Percentiles rank a stretch among this genome's conserved stretches.
phyloP scores from a whole-genome alignment of 2,113 vertebrate genomes.

The Sinocyclocheilus maitianheensis region DNA sequence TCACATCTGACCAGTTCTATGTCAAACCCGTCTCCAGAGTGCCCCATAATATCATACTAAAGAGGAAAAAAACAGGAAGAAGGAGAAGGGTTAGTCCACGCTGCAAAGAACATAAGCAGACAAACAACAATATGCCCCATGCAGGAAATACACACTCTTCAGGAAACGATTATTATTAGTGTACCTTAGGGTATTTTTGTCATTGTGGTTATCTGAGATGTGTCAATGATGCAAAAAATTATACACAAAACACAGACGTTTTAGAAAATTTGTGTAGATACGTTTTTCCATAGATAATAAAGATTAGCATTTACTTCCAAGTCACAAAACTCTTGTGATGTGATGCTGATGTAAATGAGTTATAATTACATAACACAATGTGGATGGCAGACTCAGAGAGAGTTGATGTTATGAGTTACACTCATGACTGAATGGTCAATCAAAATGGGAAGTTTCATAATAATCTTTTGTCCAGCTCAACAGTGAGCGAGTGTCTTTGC shows the following conservation, averaged over 20 bases:
- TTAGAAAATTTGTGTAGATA: too few relatives aligned
- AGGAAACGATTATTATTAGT: background rate
- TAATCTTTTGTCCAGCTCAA: background rate
- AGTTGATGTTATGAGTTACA: background rate
- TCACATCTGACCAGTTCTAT: conserved; percentile 82
- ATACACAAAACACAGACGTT: too few relatives aligned
- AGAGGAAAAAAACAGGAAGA: conserved; percentile 59
- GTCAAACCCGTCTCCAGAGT: conserved; percentile 90
- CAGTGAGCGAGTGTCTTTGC: conserved; percentile 1
- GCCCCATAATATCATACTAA: conserved; percentile 91
- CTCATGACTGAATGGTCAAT: background rate
- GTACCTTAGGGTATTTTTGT: background rate
- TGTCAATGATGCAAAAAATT: too few relatives aligned
- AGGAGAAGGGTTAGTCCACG: conserved; percentile 15
- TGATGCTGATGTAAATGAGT: background rate
- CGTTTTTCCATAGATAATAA: too few relatives aligned
- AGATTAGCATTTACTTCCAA: too few relatives aligned
- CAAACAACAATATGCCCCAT: conserved; percentile 14
- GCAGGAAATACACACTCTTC: conserved; percentile 33
- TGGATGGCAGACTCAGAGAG: background rate
- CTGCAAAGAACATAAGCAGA: background rate
- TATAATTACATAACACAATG: background rate
- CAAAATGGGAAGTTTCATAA: conserved; percentile 1
- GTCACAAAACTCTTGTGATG: too few relatives aligned
- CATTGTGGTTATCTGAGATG: too few relatives aligned